Conservation (phyloP, 37 sponge, comb jelly and placozoan species). For the Axinella damicornis region DNA sequence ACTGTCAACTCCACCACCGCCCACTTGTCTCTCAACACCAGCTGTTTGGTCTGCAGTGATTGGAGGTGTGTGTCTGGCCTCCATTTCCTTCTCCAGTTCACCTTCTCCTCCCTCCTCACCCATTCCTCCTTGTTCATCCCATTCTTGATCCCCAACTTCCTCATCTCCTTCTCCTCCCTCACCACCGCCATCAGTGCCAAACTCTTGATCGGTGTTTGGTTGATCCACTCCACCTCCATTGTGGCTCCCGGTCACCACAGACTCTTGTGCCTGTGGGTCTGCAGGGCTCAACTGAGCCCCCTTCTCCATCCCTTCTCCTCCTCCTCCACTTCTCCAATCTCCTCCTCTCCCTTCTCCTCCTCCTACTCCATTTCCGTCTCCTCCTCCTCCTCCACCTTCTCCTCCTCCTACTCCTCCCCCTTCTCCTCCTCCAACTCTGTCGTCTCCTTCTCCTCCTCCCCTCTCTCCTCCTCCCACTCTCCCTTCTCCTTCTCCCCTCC, state of each 20-base stretch:
- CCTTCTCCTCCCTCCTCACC: constrained; percentile 2
- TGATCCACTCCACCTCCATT: constrained; percentile 7
- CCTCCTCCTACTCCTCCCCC: too few relatives aligned
- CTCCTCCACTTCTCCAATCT: too few relatives aligned
- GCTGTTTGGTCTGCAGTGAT: background rate
- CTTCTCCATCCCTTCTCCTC: background rate
- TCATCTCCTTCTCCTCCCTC: constrained; percentile 2
- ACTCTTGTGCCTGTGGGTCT: background rate
- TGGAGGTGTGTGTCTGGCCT: too few relatives aligned
- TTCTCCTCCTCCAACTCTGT: too few relatives aligned
- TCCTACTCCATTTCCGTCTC: too few relatives aligned
- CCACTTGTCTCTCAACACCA: constrained; percentile 26
- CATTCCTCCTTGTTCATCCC: background rate
- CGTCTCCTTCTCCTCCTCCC: too few relatives aligned
- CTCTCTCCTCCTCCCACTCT: too few relatives aligned
- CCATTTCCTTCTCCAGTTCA: background rate
- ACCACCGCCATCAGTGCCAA: background rate
- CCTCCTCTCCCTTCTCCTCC: too few relatives aligned
- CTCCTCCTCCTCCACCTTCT: too few relatives aligned
- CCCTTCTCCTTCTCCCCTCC: too few relatives aligned
- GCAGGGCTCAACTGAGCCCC: background rate
- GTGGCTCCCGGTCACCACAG: background rate
- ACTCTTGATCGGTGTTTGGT: background rate
- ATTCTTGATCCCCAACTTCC: background rate
- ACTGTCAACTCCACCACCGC: background rate